These are phyloP conservation scores for Hydractinia symbiolongicarpus DNA, from an alignment of 30 jellyfish, hydroid and myxozoan species.

Conservation along the genomic window DNA sequence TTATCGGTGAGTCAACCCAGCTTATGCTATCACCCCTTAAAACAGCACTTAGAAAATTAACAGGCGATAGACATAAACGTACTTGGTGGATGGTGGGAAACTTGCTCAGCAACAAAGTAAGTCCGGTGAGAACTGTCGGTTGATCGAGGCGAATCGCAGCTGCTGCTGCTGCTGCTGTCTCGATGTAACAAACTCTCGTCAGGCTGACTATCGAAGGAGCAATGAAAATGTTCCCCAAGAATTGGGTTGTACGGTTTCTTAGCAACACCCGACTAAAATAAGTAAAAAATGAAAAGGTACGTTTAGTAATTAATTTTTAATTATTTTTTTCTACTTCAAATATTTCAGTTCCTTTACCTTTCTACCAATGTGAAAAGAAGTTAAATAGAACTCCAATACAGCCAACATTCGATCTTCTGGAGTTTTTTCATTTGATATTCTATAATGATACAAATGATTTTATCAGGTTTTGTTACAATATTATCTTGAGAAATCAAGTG, in stretches of 20 bases:
- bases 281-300: not conserved
- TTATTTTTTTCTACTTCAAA: not conserved
- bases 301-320: not conserved
- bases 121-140: not conserved
- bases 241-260: constrained; percentile 98
- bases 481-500: no score
- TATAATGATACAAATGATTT: not conserved
- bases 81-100: constrained; percentile 99
- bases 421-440: constrained; percentile 52
- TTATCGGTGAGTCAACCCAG: no score
- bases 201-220: constrained; percentile 56
- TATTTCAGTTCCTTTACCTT: constrained; percentile 25
- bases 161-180: no score
- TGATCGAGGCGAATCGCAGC: no score
- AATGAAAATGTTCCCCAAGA: constrained; percentile 83
- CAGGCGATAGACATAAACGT: not conserved
- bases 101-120: constrained; percentile 91
- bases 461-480: not conserved
- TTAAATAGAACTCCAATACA: constrained; percentile 81
- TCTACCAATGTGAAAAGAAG: constrained; percentile 92
- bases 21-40: no score
- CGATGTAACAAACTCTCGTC: not conserved
- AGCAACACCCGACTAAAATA: constrained; percentile 76
- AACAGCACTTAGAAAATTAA: no score
- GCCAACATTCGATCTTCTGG: constrained; percentile 93